Conservation (phyloP, 2,797 vertebrate genomes). For the Martes flavigula region DNA sequence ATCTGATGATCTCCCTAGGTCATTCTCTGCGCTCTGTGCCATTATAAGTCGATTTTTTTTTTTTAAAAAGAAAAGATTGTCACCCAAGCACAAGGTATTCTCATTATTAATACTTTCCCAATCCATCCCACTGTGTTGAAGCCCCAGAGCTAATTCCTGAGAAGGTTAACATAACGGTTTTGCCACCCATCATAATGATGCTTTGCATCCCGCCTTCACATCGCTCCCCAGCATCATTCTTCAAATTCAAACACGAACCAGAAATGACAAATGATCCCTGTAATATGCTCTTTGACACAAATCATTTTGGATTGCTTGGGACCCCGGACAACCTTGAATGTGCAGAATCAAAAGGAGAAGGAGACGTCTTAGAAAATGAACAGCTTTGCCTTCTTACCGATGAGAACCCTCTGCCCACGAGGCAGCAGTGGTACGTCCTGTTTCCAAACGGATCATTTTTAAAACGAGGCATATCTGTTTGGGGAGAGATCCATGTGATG, state of each 20-base stretch:
- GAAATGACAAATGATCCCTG: conserved; percentile 77
- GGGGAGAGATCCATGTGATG: background rate
- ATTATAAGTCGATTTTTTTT: background rate
- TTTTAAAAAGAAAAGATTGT: conserved; percentile 13
- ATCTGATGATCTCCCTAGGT: background rate
- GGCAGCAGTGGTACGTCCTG: background rate
- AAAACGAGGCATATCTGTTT: background rate
- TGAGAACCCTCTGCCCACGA: background rate
- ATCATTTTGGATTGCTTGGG: conserved; percentile 75
- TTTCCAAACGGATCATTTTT: conserved; percentile 45
- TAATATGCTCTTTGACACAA: conserved; percentile 76
- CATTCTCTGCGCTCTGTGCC: background rate
- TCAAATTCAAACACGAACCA: conserved; percentile 58
- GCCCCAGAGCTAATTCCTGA: conserved; percentile 10
- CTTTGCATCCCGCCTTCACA: background rate
- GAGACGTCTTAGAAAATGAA: conserved; percentile 62
- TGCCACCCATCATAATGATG: background rate
- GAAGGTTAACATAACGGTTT: conserved; percentile 66
- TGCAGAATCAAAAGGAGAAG: conserved; percentile 11
- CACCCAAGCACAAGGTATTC: background rate
- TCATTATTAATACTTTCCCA: conserved; percentile 12
- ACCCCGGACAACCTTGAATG: conserved; percentile 72
- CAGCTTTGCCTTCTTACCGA: background rate
- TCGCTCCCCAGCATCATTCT: conserved; percentile 54
- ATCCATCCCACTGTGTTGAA: background rate